These are phyloP conservation scores for Styela plicata DNA, from an alignment of 23 tunicate species.

Conservation along the genomic window DNA sequence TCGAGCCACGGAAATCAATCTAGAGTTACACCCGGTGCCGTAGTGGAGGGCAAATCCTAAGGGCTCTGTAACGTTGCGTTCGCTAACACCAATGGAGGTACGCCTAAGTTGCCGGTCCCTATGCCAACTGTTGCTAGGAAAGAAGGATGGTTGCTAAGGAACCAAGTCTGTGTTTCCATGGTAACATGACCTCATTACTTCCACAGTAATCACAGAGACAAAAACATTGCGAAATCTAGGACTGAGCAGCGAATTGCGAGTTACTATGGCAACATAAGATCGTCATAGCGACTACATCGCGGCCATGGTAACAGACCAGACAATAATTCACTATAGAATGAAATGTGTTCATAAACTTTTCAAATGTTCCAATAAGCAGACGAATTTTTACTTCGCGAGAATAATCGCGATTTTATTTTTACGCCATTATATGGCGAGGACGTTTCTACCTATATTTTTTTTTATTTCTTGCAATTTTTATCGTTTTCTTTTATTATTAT, in stretches of 20 bases:
- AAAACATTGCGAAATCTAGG: too few species aligned
- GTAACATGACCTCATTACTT: too few species aligned
- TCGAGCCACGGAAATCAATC: slow-evolving; percentile 20
- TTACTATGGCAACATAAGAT: too few species aligned
- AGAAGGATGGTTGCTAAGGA: not conserved
- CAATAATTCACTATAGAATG: too few species aligned
- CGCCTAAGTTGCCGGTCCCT: not conserved
- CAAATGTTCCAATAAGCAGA: not conserved
- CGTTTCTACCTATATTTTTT: not conserved
- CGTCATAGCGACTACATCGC: not conserved
- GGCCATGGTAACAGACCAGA: not conserved
- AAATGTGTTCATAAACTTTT: not conserved
- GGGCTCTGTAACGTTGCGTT: not conserved
- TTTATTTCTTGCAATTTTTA: not conserved
- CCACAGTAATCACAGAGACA: too few species aligned
- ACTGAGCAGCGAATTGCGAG: too few species aligned
- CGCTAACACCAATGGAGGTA: slow-evolving; percentile 1
- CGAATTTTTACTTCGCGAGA: not conserved
- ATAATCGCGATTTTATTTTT: too few species aligned
- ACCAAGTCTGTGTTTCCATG: too few species aligned
- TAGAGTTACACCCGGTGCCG: slow-evolving; percentile 25
- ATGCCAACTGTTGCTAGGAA: not conserved
- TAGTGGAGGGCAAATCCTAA: slow-evolving; percentile 32
- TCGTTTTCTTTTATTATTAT: not conserved
- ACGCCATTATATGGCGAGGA: not conserved